Conservation (phyloP, 2,888 invertebrate genomes). For the Hydrotaea diabolus region DNA sequence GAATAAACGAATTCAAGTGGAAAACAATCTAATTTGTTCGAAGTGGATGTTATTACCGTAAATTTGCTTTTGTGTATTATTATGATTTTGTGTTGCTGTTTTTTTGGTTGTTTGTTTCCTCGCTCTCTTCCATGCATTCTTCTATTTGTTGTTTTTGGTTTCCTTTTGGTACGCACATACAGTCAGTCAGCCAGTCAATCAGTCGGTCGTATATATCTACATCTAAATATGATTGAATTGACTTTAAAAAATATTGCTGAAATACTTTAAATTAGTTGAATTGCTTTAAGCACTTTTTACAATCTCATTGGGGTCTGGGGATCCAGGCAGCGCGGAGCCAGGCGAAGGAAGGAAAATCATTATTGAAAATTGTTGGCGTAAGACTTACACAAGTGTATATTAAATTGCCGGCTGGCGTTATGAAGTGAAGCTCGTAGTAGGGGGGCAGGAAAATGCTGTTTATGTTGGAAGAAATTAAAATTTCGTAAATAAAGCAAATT, state of each 20-base stretch:
- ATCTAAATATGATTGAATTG: constrained; percentile 57
- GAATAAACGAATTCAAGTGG: constrained; percentile 78
- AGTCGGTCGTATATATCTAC: background rate
- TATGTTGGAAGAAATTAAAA: constrained; percentile 23
- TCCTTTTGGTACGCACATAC: constrained; percentile 21
- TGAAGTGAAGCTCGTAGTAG: background rate
- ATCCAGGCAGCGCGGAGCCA: too few species aligned
- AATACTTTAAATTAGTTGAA: constrained; percentile 51
- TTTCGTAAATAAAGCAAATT: constrained; percentile 31
- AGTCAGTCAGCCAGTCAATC: background rate
- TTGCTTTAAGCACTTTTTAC: constrained; percentile 39
- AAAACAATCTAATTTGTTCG: constrained; percentile 80
- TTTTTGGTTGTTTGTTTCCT: background rate
- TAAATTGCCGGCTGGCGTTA: background rate
- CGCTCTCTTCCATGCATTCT: constrained; percentile 3
- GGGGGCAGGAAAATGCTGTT: background rate
- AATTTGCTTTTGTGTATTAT: constrained; percentile 58
- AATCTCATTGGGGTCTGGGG: too few species aligned
- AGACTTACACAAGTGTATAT: background rate
- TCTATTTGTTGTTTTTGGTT: background rate
- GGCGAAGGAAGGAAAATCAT: background rate
- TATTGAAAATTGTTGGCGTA: constrained; percentile 13
- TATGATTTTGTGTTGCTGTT: constrained; percentile 39
- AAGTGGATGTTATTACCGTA: constrained; percentile 69
- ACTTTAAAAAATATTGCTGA: constrained; percentile 36